A percentile compares a stretch with the other conserved stretches of the same genome.
Evolutionary conservation across 1,140 invertebrate species (phyloP).

Genomic region (Drosophila seguyi): DNA sequence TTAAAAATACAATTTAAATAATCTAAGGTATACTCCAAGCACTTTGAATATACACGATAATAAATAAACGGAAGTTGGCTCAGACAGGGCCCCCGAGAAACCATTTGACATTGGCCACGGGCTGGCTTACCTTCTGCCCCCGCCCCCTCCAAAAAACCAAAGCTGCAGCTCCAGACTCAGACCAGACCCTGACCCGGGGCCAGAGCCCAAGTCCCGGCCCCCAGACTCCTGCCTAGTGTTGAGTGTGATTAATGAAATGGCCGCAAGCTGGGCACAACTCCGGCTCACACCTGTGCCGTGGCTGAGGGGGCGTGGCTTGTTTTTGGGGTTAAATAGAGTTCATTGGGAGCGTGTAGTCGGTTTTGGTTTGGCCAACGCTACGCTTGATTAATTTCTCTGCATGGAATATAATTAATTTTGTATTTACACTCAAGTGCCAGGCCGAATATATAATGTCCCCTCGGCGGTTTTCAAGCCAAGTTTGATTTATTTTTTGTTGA

Average conservation of each 20-base stretch:
- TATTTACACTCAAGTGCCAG: constrained; percentile 52
- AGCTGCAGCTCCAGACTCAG: constrained; percentile 1
- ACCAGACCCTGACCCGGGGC: not conserved
- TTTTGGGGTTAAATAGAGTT: constrained; percentile 81
- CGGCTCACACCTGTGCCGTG: constrained; percentile 41
- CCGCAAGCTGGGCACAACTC: constrained; percentile 53
- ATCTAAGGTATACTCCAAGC: too few relatives aligned
- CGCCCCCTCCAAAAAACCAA: not conserved
- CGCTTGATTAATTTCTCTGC: constrained; percentile 80
- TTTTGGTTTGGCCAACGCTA: constrained; percentile 62
- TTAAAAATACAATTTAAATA: not conserved
- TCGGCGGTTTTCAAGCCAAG: constrained; percentile 7
- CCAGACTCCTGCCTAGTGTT: constrained; percentile 65
- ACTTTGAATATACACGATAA: constrained; percentile 22
- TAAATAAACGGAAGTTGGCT: constrained; percentile 29
- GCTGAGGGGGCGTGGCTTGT: constrained; percentile 42
- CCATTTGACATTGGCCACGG: constrained; percentile 72
- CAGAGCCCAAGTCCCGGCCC: constrained; percentile 38
- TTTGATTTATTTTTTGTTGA: not conserved
- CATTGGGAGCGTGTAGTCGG: constrained; percentile 67
- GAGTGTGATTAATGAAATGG: constrained; percentile 82
- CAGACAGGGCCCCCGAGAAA: constrained; percentile 18
- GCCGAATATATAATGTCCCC: constrained; percentile 1
- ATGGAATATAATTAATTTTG: constrained; percentile 81
- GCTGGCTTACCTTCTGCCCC: constrained; percentile 24